Conservation (phyloP, 2,888 invertebrate genomes). For the Eupithecia abbreviata region DNA sequence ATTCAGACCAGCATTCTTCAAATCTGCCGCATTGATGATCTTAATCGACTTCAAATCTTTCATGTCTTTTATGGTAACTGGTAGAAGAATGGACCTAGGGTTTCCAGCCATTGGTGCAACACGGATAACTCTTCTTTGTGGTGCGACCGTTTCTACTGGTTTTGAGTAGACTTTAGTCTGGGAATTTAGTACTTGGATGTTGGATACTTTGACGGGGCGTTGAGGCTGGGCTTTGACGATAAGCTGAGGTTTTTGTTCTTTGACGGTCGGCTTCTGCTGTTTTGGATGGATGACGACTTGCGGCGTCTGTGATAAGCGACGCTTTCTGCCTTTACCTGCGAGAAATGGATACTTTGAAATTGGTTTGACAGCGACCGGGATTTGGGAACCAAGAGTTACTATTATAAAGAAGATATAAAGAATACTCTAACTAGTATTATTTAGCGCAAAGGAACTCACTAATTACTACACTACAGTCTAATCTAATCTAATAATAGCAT, state of each 20-base stretch:
- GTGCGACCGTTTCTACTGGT: constrained; percentile 74
- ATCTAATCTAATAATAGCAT: background rate
- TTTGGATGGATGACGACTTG: constrained; percentile 73
- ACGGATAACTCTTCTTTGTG: constrained; percentile 73
- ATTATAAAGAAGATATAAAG: no score
- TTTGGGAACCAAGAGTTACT: background rate
- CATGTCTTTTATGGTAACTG: constrained; percentile 87
- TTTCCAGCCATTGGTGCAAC: constrained; percentile 80
- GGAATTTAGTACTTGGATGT: constrained; percentile 74
- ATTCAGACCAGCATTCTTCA: constrained; percentile 69
- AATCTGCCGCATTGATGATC: constrained; percentile 87
- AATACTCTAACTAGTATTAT: background rate
- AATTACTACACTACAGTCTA: background rate
- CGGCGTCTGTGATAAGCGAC: constrained; percentile 74
- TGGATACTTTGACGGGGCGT: constrained; percentile 73
- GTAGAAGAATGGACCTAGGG: constrained; percentile 87
- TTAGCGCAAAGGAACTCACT: background rate
- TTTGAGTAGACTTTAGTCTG: constrained; percentile 78
- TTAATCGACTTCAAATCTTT: constrained; percentile 89
- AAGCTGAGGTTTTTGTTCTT: constrained; percentile 69
- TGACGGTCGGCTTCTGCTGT: constrained; percentile 72
- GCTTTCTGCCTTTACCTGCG: constrained; percentile 74
- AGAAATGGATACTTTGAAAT: constrained; percentile 30
- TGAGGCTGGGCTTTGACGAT: constrained; percentile 78
- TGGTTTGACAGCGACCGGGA: background rate